phyloP scores from a whole-genome alignment of 1,140 invertebrate species.

The Hesperophylax magnus region DNA sequence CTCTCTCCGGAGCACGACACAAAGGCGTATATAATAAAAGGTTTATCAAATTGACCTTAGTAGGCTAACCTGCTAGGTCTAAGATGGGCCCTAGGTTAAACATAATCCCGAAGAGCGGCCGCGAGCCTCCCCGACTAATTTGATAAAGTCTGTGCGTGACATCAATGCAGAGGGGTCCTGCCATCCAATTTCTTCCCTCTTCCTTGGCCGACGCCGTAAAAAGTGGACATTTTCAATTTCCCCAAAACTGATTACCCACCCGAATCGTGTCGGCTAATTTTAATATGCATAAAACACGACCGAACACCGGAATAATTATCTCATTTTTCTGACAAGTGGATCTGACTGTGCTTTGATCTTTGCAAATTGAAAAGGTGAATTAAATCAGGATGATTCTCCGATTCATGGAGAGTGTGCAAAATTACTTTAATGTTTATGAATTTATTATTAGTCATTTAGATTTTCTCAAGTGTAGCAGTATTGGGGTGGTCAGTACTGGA shows the following conservation, averaged over 20 bases:
- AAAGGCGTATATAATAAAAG: constrained; percentile 29
- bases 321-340: background rate
- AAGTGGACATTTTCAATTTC: constrained; percentile 29
- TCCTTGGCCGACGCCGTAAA: background rate
- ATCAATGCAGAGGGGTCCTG: constrained; percentile 11
- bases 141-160: constrained; percentile 34
- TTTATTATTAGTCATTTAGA: too few species aligned
- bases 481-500: too few species aligned
- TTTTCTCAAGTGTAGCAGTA: too few species aligned
- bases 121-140: constrained; percentile 28
- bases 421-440: too few species aligned
- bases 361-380: background rate
- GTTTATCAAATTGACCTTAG: constrained; percentile 25
- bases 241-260: constrained; percentile 22
- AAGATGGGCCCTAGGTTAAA: constrained; percentile 28
- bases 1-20: background rate
- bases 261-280: constrained; percentile 24
- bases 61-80: constrained; percentile 17
- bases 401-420: too few species aligned
- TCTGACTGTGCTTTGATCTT: background rate
- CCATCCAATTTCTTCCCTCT: background rate
- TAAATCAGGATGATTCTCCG: background rate
- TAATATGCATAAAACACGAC: constrained; percentile 14
- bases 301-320: constrained; percentile 1
- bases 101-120: constrained; percentile 23